These are phyloP conservation scores for Eurypyga helias DNA, from an alignment of 2,113 vertebrate genomes.

Conservation along the genomic window DNA sequence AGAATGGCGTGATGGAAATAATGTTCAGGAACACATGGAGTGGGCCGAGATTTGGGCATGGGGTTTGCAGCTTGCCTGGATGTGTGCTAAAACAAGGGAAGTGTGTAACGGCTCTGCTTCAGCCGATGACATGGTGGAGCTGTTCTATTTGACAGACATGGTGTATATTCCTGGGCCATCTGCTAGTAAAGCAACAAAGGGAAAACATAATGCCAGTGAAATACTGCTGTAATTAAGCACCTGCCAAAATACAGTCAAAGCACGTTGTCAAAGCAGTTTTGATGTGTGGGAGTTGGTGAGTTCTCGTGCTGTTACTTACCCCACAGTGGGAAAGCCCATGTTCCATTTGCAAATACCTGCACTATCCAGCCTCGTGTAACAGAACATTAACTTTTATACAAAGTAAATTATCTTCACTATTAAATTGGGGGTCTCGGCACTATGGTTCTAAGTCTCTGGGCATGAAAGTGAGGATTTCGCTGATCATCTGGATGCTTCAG, in stretches of 20 bases:
- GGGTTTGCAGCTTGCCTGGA: neutral
- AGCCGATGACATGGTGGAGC: neutral
- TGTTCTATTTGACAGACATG: neutral
- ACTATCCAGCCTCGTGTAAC: neutral
- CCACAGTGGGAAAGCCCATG: neutral
- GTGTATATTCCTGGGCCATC: neutral
- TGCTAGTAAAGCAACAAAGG: neutral
- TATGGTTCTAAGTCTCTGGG: neutral
- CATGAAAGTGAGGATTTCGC: neutral
- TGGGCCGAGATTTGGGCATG: neutral
- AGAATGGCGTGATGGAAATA: neutral
- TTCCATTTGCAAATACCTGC: neutral
- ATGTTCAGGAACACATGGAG: neutral
- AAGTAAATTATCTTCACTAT: accelerated
- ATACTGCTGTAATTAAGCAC: neutral
- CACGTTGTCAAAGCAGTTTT: neutral
- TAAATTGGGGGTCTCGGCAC: neutral
- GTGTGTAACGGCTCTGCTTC: neutral
- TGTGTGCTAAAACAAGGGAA: neutral
- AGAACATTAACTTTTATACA: neutral
- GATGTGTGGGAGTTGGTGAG: neutral
- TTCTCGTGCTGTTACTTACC: neutral
- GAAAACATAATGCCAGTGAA: neutral
- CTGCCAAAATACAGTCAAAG: neutral
- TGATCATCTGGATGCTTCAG: neutral